Evolutionary conservation across 2,888 invertebrate genomes (phyloP).

Genomic region (Xestia xanthographa): DNA sequence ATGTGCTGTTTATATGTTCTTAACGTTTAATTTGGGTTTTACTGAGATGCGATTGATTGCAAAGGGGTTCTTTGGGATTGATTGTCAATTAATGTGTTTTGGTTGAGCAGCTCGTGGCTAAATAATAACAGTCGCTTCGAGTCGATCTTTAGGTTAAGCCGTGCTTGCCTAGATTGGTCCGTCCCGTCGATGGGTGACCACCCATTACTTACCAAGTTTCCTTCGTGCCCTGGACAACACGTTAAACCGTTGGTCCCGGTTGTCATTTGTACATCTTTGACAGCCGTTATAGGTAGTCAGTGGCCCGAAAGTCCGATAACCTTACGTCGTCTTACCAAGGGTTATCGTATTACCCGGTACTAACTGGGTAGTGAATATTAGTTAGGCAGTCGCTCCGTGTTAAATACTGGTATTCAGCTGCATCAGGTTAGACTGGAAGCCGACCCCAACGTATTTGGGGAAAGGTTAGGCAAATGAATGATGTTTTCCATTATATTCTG

Average conservation of each 20-base stretch:
- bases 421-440: neutral
- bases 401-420: neutral
- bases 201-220: neutral
- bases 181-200: neutral
- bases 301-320: neutral
- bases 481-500: neutral
- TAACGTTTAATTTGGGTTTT: slow-evolving; percentile 59
- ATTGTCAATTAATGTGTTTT: slow-evolving; percentile 8
- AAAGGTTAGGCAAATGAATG: too few species aligned
- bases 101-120: neutral
- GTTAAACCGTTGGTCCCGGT: neutral
- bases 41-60: slow-evolving; percentile 22
- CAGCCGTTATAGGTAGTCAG: neutral
- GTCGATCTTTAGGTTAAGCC: neutral
- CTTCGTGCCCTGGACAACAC: neutral
- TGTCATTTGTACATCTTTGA: neutral
- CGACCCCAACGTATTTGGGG: too few species aligned
- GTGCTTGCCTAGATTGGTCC: neutral
- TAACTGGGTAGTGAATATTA: too few species aligned
- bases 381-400: too few species aligned
- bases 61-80: neutral
- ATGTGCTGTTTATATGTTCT: slow-evolving; percentile 59
- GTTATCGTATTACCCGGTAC: too few species aligned
- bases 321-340: neutral
- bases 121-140: neutral